phyloP scores from a whole-genome alignment of 2,797 vertebrate species.

The Leptodactylus fallax region DNA sequence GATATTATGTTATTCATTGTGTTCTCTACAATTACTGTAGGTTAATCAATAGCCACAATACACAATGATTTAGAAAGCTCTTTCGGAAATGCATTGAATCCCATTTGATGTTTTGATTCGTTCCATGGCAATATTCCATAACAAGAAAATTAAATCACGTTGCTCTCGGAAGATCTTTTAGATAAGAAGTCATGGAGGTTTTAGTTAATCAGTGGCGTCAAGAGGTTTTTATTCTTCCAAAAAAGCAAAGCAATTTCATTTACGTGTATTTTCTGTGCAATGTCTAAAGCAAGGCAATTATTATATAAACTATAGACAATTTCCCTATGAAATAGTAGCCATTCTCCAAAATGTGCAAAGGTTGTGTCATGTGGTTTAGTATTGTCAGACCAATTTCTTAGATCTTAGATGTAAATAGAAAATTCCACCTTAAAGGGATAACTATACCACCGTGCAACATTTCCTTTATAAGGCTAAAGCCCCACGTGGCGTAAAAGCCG shows the following conservation, averaged over 20 bases:
- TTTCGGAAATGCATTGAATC: not conserved
- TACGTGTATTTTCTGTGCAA: not conserved
- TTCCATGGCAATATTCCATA: not conserved
- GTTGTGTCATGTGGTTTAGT: not conserved
- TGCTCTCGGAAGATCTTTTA: not conserved
- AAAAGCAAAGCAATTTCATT: not conserved
- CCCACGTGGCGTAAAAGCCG: too few relatives aligned
- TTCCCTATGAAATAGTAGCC: not conserved
- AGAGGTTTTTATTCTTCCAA: constrained; percentile 8
- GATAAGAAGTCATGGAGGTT: not conserved
- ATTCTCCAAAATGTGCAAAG: not conserved
- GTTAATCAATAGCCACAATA: not conserved
- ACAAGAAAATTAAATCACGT: not conserved
- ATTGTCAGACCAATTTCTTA: not conserved
- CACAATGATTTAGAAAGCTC: not conserved
- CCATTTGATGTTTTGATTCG: not conserved
- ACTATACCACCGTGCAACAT: too few relatives aligned
- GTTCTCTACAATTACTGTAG: not conserved
- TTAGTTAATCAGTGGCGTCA: not conserved
- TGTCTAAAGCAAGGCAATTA: not conserved
- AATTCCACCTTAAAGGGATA: too few relatives aligned
- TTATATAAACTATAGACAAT: not conserved
- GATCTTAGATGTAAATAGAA: not conserved
- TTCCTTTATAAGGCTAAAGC: too few relatives aligned
- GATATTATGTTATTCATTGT: not conserved